Evolutionary conservation across 2,888 invertebrate genomes (phyloP).

Genomic region (Lycocerus yunnanus): DNA sequence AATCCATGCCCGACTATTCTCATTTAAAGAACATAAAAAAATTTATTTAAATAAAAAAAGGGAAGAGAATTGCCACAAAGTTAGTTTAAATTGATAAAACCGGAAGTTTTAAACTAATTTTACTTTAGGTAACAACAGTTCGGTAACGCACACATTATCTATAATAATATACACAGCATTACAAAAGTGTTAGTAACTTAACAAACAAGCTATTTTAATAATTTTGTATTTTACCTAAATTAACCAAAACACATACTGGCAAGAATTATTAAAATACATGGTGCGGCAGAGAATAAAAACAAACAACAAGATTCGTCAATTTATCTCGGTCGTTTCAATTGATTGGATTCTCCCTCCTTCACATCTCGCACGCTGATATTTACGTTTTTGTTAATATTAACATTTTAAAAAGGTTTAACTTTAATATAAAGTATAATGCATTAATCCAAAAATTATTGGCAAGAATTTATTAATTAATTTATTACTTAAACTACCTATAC

Average conservation of each 20-base stretch:
- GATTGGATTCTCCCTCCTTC: neutral
- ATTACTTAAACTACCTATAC: slow-evolving; percentile 34
- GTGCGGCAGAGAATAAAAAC: too few relatives aligned
- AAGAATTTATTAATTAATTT: neutral
- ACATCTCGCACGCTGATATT: neutral
- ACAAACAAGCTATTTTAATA: neutral
- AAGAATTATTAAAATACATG: neutral
- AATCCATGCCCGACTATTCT: neutral
- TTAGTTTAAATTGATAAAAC: neutral
- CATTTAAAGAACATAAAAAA: neutral
- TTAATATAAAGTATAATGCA: neutral
- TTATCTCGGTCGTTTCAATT: too few relatives aligned
- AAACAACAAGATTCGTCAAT: too few relatives aligned
- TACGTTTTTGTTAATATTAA: neutral
- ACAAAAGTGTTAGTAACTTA: neutral
- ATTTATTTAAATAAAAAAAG: neutral
- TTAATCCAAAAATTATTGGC: neutral
- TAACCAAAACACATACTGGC: neutral
- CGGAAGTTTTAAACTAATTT: neutral
- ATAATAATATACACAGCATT: neutral
- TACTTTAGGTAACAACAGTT: neutral
- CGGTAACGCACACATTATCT: neutral
- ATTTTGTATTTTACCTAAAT: neutral
- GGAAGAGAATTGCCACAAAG: too few relatives aligned
- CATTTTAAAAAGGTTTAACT: neutral